These are phyloP conservation scores for Rousettus madagascariensis DNA, from an alignment of 2,797 vertebrate species.

Conservation along the genomic window DNA sequence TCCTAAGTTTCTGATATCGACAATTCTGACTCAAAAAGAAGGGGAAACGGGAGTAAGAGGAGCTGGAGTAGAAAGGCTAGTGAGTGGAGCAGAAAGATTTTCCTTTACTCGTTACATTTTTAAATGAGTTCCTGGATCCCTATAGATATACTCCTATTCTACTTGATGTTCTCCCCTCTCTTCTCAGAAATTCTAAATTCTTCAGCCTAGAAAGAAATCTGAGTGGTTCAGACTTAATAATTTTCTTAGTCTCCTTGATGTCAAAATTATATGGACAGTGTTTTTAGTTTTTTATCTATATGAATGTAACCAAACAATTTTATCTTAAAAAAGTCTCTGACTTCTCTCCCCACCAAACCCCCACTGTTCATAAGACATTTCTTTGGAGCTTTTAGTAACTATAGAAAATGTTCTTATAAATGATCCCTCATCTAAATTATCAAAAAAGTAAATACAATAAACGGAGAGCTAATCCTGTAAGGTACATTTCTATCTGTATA, in stretches of 20 bases:
- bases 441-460: background rate
- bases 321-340: background rate
- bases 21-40: background rate
- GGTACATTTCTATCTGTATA: background rate
- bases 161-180: background rate
- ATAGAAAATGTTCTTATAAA: background rate
- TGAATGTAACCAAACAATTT: slow-evolving; percentile 36
- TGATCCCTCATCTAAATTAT: slow-evolving; percentile 31
- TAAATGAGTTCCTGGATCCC: background rate
- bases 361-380: background rate
- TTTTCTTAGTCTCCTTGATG: background rate
- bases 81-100: background rate
- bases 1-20: background rate
- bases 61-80: background rate
- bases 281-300: slow-evolving; percentile 14
- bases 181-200: slow-evolving; percentile 19
- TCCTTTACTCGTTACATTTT: background rate
- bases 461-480: background rate
- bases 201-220: background rate
- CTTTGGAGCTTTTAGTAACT: slow-evolving; percentile 8
- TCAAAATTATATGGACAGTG: background rate
- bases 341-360: background rate
- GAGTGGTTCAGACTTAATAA: background rate
- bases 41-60: background rate
- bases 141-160: background rate